Percentiles rank a stretch among this genome's conserved stretches.
phyloP scores from a whole-genome alignment of 2,113 vertebrate genomes.

The human (Homo sapiens) region DNA sequence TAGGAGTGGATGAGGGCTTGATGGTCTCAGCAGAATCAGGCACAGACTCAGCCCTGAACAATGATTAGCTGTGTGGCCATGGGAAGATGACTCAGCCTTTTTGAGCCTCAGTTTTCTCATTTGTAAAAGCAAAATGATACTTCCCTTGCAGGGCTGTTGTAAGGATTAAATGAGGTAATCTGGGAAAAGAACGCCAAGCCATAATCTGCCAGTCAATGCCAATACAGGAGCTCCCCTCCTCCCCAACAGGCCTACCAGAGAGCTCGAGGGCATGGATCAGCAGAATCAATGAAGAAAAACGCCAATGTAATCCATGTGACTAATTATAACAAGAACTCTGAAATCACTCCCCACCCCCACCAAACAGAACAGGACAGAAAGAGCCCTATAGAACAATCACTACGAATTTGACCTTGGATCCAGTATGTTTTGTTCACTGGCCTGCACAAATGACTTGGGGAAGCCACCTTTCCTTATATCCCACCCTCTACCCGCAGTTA shows the following conservation, averaged over 20 bases:
- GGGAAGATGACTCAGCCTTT: background rate
- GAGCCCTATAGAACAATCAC: background rate
- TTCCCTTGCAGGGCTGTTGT: background rate
- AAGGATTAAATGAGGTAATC: background rate
- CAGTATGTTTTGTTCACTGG: background rate
- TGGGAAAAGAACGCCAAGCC: background rate
- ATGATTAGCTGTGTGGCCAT: fast-evolving
- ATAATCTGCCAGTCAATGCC: background rate
- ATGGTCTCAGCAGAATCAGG: background rate
- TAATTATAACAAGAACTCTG: background rate
- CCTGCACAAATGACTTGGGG: background rate
- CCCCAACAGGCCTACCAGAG: background rate
- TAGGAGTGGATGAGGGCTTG: background rate
- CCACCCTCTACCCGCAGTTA: no score
- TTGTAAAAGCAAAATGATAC: background rate
- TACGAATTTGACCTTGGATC: background rate
- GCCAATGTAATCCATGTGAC: background rate
- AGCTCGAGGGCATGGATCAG: background rate
- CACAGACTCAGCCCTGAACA: background rate
- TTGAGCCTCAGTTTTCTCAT: background rate
- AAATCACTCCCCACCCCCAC: background rate
- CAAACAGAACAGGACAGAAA: background rate
- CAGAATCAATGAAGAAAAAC: background rate
- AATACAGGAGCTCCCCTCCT: fast-evolving
- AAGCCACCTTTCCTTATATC: background rate